A percentile compares a stretch with the other conserved stretches of the same genome.
These are phyloP conservation scores for Prinia subflava DNA, from an alignment of 2,113 vertebrate species.

Conservation along the genomic window DNA sequence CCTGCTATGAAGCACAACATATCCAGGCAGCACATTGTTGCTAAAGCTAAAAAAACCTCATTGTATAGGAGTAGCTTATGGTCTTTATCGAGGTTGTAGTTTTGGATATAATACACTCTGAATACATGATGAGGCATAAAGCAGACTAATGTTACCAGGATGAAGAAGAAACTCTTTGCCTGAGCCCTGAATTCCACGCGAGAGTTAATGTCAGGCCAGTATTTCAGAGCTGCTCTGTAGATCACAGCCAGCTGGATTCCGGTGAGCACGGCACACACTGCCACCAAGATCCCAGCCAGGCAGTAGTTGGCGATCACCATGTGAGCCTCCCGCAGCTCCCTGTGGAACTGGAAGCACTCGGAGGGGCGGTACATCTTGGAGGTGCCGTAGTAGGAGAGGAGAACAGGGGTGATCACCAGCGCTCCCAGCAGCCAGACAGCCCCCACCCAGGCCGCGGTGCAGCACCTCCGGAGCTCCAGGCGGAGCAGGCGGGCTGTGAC, in stretches of 20 bases:
- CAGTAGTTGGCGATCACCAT: conserved; percentile 2
- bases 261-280: conserved; percentile 12
- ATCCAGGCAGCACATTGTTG: conserved; percentile 66
- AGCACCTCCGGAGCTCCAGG: conserved; percentile 21
- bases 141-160: conserved; percentile 56
- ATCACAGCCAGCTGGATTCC: conserved; percentile 36
- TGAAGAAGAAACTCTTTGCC: conserved; percentile 69
- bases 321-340: background rate
- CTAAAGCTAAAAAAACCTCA: conserved; percentile 64
- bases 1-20: conserved; percentile 66
- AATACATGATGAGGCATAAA: conserved; percentile 69
- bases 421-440: conserved; percentile 49
- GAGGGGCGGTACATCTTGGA: background rate
- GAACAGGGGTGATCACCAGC: background rate
- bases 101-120: conserved; percentile 58
- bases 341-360: conserved; percentile 65
- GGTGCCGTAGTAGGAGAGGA: conserved; percentile 45
- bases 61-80: conserved; percentile 50
- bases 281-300: conserved; percentile 14
- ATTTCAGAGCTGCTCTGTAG: conserved; percentile 1
- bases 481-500: background rate
- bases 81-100: background rate
- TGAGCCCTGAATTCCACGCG: conserved; percentile 67
- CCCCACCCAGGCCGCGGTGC: background rate
- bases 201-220: conserved; percentile 45